Evolutionary conservation across 2,888 invertebrate genomes (phyloP).

Genomic region (Apomyelois bistriatella): DNA sequence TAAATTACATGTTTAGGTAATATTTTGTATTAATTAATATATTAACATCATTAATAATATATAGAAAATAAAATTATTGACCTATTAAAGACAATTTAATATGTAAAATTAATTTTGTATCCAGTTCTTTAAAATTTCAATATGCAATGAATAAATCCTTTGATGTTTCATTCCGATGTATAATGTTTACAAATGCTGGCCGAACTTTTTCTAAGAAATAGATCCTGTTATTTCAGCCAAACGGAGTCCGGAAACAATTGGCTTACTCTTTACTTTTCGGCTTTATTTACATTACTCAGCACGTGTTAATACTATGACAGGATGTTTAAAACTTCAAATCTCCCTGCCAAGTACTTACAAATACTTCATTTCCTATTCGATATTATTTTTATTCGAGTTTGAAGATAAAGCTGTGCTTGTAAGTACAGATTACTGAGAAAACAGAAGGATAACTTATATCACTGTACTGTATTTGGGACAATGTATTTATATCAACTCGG

Average conservation of each 20-base stretch:
- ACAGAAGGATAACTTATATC: background rate
- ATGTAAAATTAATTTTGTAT: background rate
- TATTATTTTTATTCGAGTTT: slow-evolving; percentile 60
- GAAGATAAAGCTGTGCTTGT: slow-evolving; percentile 52
- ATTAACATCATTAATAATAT: no score
- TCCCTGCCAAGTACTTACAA: slow-evolving; percentile 58
- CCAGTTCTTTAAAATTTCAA: background rate
- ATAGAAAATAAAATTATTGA: no score
- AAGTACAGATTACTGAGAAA: background rate
- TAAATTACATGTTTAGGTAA: background rate
- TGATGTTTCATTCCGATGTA: slow-evolving; percentile 3
- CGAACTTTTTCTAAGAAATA: slow-evolving; percentile 16
- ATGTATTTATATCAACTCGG: no score
- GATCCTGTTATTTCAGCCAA: slow-evolving; percentile 21
- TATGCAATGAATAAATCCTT: background rate
- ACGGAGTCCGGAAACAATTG: slow-evolving; percentile 48
- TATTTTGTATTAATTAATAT: background rate
- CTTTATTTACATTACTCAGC: slow-evolving; percentile 64
- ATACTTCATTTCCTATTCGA: slow-evolving; percentile 68
- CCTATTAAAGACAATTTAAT: background rate
- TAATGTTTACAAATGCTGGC: slow-evolving; percentile 6
- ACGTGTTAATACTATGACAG: slow-evolving; percentile 69
- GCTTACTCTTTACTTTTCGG: slow-evolving; percentile 53
- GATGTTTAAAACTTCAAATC: slow-evolving; percentile 70
- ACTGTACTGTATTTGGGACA: no score